Conservation (phyloP, 2,113 vertebrate genomes). For the Willisornis vidua region DNA sequence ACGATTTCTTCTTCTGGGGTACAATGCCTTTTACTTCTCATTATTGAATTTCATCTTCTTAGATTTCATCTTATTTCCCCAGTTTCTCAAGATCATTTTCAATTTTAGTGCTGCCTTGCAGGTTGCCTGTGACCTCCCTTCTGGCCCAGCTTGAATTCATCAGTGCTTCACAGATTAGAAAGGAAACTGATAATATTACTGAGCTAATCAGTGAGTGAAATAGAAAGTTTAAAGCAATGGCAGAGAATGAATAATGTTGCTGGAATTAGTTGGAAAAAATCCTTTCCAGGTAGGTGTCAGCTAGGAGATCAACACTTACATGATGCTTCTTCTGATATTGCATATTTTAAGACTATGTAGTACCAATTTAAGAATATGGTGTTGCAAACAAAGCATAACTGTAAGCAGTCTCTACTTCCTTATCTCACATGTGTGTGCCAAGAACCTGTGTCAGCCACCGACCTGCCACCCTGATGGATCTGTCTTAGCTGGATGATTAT, state of each 20-base stretch:
- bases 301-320: not conserved
- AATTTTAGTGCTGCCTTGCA: conserved; percentile 19
- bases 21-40: not conserved
- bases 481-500: not conserved
- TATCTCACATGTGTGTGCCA: not conserved
- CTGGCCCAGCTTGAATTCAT: not conserved
- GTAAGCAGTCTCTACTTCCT: not conserved
- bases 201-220: conserved; percentile 23
- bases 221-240: not conserved
- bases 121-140: not conserved
- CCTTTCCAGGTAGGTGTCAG: not conserved
- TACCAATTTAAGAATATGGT: not conserved
- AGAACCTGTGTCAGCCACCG: not conserved
- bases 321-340: not conserved
- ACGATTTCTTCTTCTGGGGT: not conserved
- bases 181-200: conserved; percentile 7
- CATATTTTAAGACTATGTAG: not conserved
- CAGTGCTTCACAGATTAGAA: conserved; percentile 2
- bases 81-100: conserved; percentile 17
- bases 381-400: not conserved
- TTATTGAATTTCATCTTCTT: conserved; percentile 26
- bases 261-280: not conserved
- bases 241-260: not conserved
- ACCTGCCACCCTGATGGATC: rapidly evolving
- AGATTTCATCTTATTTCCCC: conserved; percentile 43